These are phyloP conservation scores for Nanorana parkeri DNA, from an alignment of 2,113 vertebrate species.

Conservation along the genomic window DNA sequence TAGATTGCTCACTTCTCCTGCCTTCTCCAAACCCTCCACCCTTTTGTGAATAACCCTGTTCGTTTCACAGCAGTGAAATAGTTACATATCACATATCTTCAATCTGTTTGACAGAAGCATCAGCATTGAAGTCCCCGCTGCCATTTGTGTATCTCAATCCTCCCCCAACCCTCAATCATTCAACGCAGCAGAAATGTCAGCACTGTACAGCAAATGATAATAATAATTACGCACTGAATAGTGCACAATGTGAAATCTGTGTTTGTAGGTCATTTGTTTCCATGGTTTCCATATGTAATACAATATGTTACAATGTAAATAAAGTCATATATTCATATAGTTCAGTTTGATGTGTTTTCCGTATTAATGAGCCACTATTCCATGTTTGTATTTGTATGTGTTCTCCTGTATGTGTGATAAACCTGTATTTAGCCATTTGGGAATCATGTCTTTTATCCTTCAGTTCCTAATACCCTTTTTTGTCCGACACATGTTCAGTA, in stretches of 20 bases:
- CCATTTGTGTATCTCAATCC: neutral
- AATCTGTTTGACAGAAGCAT: neutral
- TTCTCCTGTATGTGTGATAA: conserved; percentile 1
- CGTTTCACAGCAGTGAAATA: too few species aligned
- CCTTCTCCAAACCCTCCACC: too few species aligned
- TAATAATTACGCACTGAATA: conserved; percentile 1
- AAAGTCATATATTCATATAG: conserved; percentile 8
- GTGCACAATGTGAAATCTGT: neutral
- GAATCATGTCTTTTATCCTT: conserved; percentile 45
- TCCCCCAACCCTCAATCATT: neutral
- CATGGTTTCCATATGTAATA: conserved; percentile 15
- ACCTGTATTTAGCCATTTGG: conserved; percentile 26
- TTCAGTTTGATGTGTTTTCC: neutral
- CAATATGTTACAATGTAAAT: conserved; percentile 3
- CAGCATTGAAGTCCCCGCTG: neutral
- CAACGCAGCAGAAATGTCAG: conserved; percentile 12
- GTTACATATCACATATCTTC: neutral
- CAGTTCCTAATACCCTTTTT: conserved; percentile 37
- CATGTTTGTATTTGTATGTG: neutral
- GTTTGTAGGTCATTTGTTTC: conserved; percentile 16
- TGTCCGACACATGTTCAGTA: conserved; percentile 34
- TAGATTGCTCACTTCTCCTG: too few species aligned
- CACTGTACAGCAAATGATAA: neutral
- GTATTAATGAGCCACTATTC: neutral
- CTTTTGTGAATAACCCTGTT: too few species aligned